Base-by-base conservation (phyloP, 2,797 vertebrate species). In the Diplodus puntazzo region DNA sequence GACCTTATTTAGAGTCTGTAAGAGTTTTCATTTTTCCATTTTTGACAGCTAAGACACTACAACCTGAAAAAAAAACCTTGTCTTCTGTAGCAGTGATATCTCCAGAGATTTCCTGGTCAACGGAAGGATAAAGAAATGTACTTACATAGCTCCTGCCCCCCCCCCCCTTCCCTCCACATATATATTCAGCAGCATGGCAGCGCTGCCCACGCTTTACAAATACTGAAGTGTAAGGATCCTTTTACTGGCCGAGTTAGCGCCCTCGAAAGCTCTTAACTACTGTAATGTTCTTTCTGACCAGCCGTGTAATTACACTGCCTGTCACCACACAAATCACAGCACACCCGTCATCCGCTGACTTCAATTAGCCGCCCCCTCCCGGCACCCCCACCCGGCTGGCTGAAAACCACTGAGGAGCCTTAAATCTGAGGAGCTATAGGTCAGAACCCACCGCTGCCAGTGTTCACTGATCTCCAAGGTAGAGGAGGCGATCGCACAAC, bases 271-370 rank as follows among this genome's bases (percentile, higher is more conserved):
- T 79, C 82, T 89, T 89, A 89, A 90, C 90, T 91, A 89, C 92
- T 86, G 85, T 87, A 89, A 91, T 92, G 91, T 88, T 88, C 92
- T 86, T 82, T 91, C 85, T 89, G 87, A 87, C 87, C 87, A 87
- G 86, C 88, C 87, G 59, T 91, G 89, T 93, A 94, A 93, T 95
- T 94, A 92, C 92, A 77, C 75, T 34, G 77, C 88, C 83, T 94
- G 92, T 95, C 93, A 93, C 79, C 93, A 88, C 90, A 87, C 89
- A 89, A 90, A 90, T 93, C 92, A 84, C 84, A 91, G 86, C 86
- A 92, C 92, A 90, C 92, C 87, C 83, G 90, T 90, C 92, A 91
- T 92, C 90, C 87, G 86, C 93, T 95, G 95, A 88, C 87, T 94
- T 93, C 90, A 93, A 92, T 94, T 94, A 94, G 84, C 70, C 17